Evolutionary conservation across 2,888 invertebrate species (phyloP).

Genomic region (Thumatha senex): DNA sequence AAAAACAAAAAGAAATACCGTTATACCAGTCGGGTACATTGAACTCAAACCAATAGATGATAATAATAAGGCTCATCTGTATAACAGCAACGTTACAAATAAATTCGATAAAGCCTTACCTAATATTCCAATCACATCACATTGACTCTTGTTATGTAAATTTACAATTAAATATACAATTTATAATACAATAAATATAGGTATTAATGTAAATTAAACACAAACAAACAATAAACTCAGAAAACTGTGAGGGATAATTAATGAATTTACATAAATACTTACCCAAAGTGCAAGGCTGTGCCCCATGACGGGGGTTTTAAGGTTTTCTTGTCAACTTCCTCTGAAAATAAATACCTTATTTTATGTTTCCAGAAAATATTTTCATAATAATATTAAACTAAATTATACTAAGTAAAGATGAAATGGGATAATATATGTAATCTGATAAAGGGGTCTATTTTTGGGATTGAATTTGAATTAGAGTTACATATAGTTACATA

Average conservation of each 20-base stretch:
- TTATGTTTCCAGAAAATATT: background rate
- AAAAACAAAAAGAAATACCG: too few relatives aligned
- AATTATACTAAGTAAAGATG: too few relatives aligned
- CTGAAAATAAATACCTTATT: conserved; percentile 37
- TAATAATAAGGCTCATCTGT: too few relatives aligned
- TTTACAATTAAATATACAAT: too few relatives aligned
- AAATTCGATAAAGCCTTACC: too few relatives aligned
- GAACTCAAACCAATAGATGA: too few relatives aligned
- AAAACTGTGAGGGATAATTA: too few relatives aligned
- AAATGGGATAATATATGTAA: background rate
- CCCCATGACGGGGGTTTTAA: conserved; percentile 74
- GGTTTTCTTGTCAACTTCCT: conserved; percentile 34
- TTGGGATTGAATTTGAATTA: background rate
- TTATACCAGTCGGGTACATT: too few relatives aligned
- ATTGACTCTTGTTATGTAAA: too few relatives aligned
- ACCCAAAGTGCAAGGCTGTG: conserved; percentile 58
- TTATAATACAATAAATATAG: background rate
- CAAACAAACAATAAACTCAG: too few relatives aligned
- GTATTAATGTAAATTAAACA: background rate
- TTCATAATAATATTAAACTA: background rate
- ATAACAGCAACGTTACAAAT: too few relatives aligned
- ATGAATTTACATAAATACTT: conserved; percentile 40
- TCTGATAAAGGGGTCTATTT: background rate
- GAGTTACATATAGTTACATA: background rate
- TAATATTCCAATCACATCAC: too few relatives aligned